Percentiles rank a stretch among this genome's conserved stretches.
phyloP scores from a whole-genome alignment of 2,797 vertebrate genomes.

The Chrysocyon brachyurus region DNA sequence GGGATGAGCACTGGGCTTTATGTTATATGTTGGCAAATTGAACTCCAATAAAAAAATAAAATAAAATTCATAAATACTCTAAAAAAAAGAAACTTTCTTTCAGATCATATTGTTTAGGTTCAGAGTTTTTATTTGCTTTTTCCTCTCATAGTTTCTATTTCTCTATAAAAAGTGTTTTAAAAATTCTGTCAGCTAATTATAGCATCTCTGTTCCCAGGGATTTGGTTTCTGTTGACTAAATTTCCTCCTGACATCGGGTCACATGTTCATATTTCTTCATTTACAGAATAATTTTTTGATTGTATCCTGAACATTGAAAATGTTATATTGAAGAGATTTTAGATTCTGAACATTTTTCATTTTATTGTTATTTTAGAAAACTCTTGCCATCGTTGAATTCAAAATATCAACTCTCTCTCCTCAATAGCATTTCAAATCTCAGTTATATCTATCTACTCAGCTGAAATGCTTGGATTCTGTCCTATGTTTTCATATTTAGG shows the following conservation, averaged over 20 bases:
- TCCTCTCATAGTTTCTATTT: not conserved
- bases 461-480: not conserved
- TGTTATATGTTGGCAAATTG: no score
- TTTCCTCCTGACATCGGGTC: not conserved
- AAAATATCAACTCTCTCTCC: not conserved
- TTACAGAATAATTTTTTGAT: not conserved
- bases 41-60: no score
- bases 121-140: not conserved
- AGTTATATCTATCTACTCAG: not conserved
- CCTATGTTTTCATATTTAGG: not conserved
- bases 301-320: not conserved
- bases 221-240: not conserved
- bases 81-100: not conserved
- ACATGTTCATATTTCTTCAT: not conserved
- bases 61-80: no score
- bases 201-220: not conserved
- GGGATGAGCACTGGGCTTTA: no score
- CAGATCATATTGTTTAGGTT: not conserved
- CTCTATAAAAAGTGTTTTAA: not conserved
- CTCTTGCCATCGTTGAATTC: not conserved
- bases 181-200: not conserved
- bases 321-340: not conserved
- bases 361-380: constrained; percentile 23
- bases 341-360: not conserved
- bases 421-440: not conserved